phyloP scores from a whole-genome alignment of 2,113 vertebrate genomes.

The Oxygymnocypris stewartii region DNA sequence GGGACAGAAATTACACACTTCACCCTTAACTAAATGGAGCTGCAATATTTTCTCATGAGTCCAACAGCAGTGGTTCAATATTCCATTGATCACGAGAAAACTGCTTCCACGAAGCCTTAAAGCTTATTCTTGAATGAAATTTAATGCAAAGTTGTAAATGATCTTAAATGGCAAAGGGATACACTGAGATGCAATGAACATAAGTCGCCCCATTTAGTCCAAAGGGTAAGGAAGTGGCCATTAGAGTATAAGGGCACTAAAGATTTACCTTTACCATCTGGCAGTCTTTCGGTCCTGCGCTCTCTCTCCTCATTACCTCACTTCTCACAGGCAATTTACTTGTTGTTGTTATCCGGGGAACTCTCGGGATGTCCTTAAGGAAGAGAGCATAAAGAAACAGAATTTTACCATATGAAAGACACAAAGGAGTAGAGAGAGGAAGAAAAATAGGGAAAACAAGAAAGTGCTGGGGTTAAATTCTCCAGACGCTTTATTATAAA shows the following conservation, averaged over 20 bases:
- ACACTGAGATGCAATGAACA: constrained; percentile 57
- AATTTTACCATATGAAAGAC: constrained; percentile 12
- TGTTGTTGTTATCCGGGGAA: constrained; percentile 72
- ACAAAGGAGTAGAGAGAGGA: neutral
- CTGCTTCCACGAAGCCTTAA: constrained; percentile 22
- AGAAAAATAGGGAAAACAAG: neutral
- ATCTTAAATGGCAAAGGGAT: constrained; percentile 48
- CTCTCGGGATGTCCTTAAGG: constrained; percentile 76
- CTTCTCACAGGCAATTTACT: constrained; percentile 70
- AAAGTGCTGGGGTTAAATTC: constrained; percentile 25
- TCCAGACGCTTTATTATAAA: constrained; percentile 29
- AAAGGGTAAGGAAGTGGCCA: constrained; percentile 59
- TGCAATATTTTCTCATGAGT: neutral
- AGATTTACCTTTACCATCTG: constrained; percentile 76
- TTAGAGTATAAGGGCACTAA: constrained; percentile 63
- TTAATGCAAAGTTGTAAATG: constrained; percentile 42
- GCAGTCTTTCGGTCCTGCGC: constrained; percentile 65
- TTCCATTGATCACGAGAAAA: constrained; percentile 22
- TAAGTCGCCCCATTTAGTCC: constrained; percentile 51
- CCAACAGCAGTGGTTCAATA: constrained; percentile 4
- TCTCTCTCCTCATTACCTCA: constrained; percentile 71
- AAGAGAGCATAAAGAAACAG: constrained; percentile 32
- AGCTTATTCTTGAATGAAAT: constrained; percentile 26
- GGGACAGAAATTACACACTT: neutral
- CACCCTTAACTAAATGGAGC: neutral